Evolutionary conservation across 1,140 invertebrate species (phyloP).

Genomic region (Drosophila kanapiae): DNA sequence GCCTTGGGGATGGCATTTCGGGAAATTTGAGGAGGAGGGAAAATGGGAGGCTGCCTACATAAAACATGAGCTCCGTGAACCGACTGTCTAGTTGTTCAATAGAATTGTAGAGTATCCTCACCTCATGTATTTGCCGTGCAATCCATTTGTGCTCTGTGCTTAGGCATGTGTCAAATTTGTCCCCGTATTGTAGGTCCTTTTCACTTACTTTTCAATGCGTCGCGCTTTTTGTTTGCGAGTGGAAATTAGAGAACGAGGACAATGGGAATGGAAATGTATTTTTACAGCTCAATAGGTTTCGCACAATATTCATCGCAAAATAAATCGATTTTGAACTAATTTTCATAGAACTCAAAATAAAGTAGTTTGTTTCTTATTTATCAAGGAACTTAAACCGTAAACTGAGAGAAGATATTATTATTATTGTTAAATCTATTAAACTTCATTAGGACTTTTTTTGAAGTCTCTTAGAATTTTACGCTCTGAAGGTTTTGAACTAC

Average conservation of each 20-base stretch:
- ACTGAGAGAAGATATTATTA: too few relatives aligned
- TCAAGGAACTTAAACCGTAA: too few relatives aligned
- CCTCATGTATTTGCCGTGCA: slow-evolving; percentile 48
- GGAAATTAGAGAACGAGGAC: slow-evolving; percentile 15
- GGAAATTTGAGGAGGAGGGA: slow-evolving; percentile 10
- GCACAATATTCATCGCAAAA: slow-evolving; percentile 54
- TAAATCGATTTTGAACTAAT: slow-evolving; percentile 8
- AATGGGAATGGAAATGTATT: slow-evolving; percentile 75
- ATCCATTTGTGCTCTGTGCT: slow-evolving; percentile 62
- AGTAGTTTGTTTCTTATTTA: too few relatives aligned
- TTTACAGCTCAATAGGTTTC: slow-evolving; percentile 63
- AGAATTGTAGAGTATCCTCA: slow-evolving; percentile 29
- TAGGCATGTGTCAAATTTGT: slow-evolving; percentile 78
- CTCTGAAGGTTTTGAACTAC: too few relatives aligned
- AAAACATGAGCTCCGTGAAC: slow-evolving; percentile 66
- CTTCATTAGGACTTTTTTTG: too few relatives aligned
- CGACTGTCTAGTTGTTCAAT: slow-evolving; percentile 35
- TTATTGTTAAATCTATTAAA: too few relatives aligned
- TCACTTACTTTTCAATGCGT: slow-evolving; percentile 14
- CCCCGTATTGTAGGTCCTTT: slow-evolving; percentile 10
- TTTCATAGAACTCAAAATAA: not conserved
- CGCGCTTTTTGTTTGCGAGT: slow-evolving; percentile 50
- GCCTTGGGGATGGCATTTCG: slow-evolving; percentile 38
- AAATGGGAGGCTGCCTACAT: slow-evolving; percentile 47
- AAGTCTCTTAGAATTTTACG: too few relatives aligned